phyloP scores from a whole-genome alignment of 2,888 invertebrate species.

The Litoditis marina region DNA sequence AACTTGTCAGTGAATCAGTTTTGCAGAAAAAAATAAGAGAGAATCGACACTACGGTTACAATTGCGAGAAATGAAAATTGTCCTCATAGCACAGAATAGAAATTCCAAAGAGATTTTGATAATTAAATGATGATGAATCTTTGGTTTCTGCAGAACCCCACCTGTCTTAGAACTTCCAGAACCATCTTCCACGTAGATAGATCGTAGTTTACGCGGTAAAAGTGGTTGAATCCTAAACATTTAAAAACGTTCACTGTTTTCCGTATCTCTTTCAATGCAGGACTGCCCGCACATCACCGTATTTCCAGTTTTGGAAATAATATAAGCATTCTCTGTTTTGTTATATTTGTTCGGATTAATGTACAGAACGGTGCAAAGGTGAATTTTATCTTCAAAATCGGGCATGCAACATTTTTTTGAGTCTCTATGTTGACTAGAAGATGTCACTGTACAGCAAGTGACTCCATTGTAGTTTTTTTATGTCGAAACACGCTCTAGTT shows the following conservation, averaged over 20 bases:
- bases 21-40: too few species aligned
- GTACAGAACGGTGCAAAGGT: too few species aligned
- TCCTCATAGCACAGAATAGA: neutral
- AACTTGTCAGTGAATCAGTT: too few species aligned
- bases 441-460: too few species aligned
- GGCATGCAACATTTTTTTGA: too few species aligned
- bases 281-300: neutral
- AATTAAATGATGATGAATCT: neutral
- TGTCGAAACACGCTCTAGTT: too few species aligned
- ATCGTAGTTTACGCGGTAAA: conserved; percentile 42
- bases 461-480: too few species aligned
- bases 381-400: too few species aligned
- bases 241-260: neutral
- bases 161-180: conserved; percentile 6
- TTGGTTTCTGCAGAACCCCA: neutral
- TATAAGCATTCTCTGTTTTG: conserved; percentile 1
- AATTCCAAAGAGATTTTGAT: too few species aligned
- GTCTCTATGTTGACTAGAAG: too few species aligned
- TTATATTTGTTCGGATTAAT: neutral
- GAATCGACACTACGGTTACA: neutral
- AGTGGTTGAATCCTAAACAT: conserved; percentile 32
- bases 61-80: neutral
- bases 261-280: neutral
- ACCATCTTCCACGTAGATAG: conserved; percentile 34
- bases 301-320: too few species aligned